Base-by-base conservation (phyloP, 1,140 invertebrate species). In the Tetramorium alpestre region DNA sequence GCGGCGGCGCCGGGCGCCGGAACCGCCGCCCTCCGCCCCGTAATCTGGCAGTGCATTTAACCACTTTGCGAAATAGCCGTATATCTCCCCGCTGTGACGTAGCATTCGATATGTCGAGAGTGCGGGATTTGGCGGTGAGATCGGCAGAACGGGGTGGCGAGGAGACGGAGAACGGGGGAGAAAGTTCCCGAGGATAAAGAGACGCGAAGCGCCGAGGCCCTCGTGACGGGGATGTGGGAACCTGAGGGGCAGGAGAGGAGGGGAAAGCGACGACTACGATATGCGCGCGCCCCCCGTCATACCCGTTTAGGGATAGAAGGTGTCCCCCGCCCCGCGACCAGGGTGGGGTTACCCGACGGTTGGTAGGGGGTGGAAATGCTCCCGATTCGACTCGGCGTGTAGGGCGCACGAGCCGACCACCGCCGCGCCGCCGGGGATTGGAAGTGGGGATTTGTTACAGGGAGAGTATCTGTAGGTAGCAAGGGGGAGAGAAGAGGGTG, bases 21-120 rank as follows among this genome's bases (percentile, higher is more conserved):
- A n/a, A 78, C 22, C 41, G 25, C 33, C 56, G 25, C n/a, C 80
- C 18, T n/a, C 77, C 25, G 0, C 18, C 76, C 82, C 92, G 91
- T 94, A 94, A 94, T 95, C 93, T 94, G 93, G 92, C 91, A 94
- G 95, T 94, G 94, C 93, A 95, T 95, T 95, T 95, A 94, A 95
- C 93, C 94, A 94, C 93, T 94, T 94, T 95, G 94, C 90, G 93
- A 94, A 94, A 94, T 93, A 94, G 91, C 91, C 93, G 94, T 95
- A 94, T 94, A 94, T 94, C 91, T 95, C 90, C 87, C 90, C 89
- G 87, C 84, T 89, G 93, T 94, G 93, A 93, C 92, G 92, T 94
- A 94, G 94, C 92, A 95, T 94, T 95, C 94, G 94, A 95, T 95
- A 95, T 93, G 92, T 92, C 89, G 92, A 90, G 78, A 85, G 88